These are phyloP conservation scores for Apamea anceps DNA, from an alignment of 2,888 invertebrate species.

Conservation along the genomic window DNA sequence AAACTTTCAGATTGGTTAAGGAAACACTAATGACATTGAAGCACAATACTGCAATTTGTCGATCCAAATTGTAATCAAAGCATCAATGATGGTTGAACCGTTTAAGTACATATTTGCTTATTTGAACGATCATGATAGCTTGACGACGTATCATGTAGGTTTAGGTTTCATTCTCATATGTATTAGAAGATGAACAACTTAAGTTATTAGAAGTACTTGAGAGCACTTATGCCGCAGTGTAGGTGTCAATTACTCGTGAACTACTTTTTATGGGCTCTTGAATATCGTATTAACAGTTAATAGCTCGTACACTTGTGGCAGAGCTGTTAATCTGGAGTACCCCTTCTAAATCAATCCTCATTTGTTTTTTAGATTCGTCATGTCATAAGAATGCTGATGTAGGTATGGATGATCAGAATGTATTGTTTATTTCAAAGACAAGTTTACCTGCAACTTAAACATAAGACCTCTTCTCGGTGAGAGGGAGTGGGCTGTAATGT, in stretches of 20 bases:
- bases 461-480: too few species aligned
- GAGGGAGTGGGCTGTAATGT: too few species aligned
- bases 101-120: neutral
- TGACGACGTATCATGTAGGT: neutral
- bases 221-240: constrained; percentile 23
- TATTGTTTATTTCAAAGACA: neutral
- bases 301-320: constrained; percentile 16
- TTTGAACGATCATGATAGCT: neutral
- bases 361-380: constrained; percentile 32
- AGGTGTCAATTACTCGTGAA: constrained; percentile 58
- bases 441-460: neutral
- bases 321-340: constrained; percentile 31
- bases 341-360: constrained; percentile 30
- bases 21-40: neutral
- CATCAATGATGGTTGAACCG: neutral
- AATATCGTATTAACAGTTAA: constrained; percentile 44
- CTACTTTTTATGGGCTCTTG: constrained; percentile 54
- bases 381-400: neutral
- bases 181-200: constrained; percentile 11
- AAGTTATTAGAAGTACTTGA: constrained; percentile 44
- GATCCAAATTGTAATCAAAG: neutral
- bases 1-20: too few species aligned
- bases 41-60: too few species aligned
- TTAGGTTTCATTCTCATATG: neutral
- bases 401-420: neutral